Conservation (phyloP, 1,140 invertebrate genomes). For the Drosophila seguyi region DNA sequence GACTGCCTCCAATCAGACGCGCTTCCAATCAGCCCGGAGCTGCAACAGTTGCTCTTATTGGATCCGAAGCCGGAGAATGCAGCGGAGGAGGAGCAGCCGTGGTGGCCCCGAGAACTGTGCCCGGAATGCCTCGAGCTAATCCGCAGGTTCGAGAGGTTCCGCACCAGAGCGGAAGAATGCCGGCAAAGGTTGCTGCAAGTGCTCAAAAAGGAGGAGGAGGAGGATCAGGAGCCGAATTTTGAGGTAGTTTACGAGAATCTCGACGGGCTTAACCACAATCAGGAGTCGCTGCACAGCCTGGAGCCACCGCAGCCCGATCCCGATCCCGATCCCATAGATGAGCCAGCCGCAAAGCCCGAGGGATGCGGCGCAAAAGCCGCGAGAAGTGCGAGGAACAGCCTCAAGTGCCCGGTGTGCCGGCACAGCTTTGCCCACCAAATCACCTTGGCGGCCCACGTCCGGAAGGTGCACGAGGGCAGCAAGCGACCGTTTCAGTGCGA, state of each 20-base stretch:
- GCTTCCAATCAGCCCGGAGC: slow-evolving; percentile 18
- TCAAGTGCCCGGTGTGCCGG: slow-evolving; percentile 67
- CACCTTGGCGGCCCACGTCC: slow-evolving; percentile 70
- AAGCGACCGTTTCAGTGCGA: slow-evolving; percentile 75
- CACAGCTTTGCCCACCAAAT: slow-evolving; percentile 72
- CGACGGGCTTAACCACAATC: background rate
- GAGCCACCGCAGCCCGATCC: slow-evolving; percentile 17
- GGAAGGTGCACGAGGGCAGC: slow-evolving; percentile 76
- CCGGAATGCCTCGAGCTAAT: slow-evolving; percentile 31
- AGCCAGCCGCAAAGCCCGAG: background rate
- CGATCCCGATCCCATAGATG: slow-evolving; percentile 60
- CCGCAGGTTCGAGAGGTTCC: slow-evolving; percentile 42
- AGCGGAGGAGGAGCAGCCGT: slow-evolving; percentile 9
- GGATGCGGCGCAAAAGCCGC: background rate
- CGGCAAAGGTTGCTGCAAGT: slow-evolving; percentile 36
- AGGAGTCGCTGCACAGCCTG: slow-evolving; percentile 13
- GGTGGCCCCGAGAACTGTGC: slow-evolving; percentile 50
- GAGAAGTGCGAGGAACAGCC: slow-evolving; percentile 54
- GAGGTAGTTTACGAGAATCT: slow-evolving; percentile 56
- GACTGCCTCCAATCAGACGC: background rate
- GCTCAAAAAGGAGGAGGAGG: slow-evolving; percentile 7
- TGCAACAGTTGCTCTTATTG: slow-evolving; percentile 20
- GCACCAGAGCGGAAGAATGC: slow-evolving; percentile 33
- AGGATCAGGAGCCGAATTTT: slow-evolving; percentile 36
- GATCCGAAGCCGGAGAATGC: slow-evolving; percentile 14